Conservation (phyloP, 2,797 vertebrate species). For the Lithobates pipiens region DNA sequence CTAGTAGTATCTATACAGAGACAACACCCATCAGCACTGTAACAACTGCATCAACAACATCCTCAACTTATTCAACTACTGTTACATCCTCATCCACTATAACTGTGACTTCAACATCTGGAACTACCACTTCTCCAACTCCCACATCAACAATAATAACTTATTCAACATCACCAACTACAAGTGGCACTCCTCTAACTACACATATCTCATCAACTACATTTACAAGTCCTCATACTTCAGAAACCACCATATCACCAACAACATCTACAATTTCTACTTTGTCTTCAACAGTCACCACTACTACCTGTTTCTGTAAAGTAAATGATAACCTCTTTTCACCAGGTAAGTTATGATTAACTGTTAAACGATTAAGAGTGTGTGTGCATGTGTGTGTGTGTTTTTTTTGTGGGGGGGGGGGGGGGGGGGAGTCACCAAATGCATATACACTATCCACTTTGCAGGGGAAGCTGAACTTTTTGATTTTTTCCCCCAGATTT, state of each 20-base stretch:
- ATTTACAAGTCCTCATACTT: not conserved
- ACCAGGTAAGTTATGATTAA: slow-evolving; percentile 58
- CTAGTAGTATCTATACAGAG: not conserved
- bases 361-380: no score
- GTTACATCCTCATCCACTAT: slow-evolving; percentile 2
- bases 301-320: slow-evolving; percentile 63
- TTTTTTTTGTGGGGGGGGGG: no score
- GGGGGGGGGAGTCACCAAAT: no score
- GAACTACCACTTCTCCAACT: not conserved
- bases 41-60: not conserved
- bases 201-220: slow-evolving; percentile 1
- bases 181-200: accelerated
- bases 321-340: not conserved
- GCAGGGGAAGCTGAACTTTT: no score
- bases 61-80: not conserved
- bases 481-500: no score
- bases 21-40: not conserved
- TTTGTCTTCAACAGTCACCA: not conserved
- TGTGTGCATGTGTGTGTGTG: no score
- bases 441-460: no score
- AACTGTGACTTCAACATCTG: slow-evolving; percentile 41
- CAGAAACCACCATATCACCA: not conserved
- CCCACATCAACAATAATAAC: slow-evolving; percentile 7
- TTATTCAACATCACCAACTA: slow-evolving; percentile 20
- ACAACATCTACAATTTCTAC: slow-evolving; percentile 1